These are phyloP conservation scores for Penaeus vannamei DNA, from an alignment of 1,140 invertebrate genomes.

Conservation along the genomic window DNA sequence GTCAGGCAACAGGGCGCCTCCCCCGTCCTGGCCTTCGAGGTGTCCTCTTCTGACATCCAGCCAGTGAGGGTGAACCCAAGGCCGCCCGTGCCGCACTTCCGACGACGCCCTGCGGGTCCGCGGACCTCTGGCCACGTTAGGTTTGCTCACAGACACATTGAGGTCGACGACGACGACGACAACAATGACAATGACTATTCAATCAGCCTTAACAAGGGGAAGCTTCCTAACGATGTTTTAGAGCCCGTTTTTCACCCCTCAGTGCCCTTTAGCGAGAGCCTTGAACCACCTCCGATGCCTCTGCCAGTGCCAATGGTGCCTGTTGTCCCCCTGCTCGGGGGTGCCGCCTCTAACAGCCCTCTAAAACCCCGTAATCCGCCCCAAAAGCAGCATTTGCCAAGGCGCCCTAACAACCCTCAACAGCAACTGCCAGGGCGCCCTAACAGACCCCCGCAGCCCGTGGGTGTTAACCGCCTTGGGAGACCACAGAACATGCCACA, in stretches of 20 bases:
- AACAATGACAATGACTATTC: constrained; percentile 19
- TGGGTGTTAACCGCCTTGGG: constrained; percentile 42
- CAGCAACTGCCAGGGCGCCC: background rate
- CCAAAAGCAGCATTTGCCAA: background rate
- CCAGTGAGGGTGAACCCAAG: constrained; percentile 21
- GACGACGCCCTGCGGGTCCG: constrained; percentile 10
- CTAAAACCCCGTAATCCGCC: constrained; percentile 36
- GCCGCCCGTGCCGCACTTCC: constrained; percentile 14
- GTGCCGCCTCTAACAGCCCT: constrained; percentile 56
- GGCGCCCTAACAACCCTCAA: background rate
- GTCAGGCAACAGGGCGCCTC: constrained; percentile 73
- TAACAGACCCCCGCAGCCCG: constrained; percentile 8
- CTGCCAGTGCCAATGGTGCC: constrained; percentile 52
- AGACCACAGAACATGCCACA: background rate
- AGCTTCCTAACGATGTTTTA: background rate
- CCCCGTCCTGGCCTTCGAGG: constrained; percentile 57
- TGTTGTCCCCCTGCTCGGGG: constrained; percentile 43
- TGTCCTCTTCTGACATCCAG: constrained; percentile 45
- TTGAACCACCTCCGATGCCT: constrained; percentile 33
- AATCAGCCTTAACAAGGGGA: background rate
- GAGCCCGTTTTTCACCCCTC: constrained; percentile 49
- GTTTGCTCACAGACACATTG: constrained; percentile 67
- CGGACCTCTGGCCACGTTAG: constrained; percentile 34
- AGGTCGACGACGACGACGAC: constrained; percentile 73
- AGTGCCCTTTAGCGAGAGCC: constrained; percentile 39